Base-by-base conservation (phyloP, 2,113 vertebrate species). In the Microcebus lehilahytsara region DNA sequence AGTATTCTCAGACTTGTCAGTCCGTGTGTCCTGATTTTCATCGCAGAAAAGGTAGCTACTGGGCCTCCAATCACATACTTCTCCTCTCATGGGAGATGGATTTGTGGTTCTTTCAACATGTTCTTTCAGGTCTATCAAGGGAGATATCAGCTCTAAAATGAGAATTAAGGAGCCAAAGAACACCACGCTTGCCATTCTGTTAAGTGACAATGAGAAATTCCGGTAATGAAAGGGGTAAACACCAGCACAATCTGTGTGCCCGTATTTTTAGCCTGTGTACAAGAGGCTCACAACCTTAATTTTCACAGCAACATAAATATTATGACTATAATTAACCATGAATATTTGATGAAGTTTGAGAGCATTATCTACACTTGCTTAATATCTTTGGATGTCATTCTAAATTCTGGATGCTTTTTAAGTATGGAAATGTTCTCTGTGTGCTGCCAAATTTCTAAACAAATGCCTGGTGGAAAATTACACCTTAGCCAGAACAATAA, bases 291-390 rank as follows among this genome's bases (percentile, higher is more conserved):
- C 93, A 97, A 96, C 93, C 93, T 95, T 96, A 96, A 97, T 97
- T 97, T 98, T 97, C 96, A 97, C 80, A 96, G 95, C 89, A 92
- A 97, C 95, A 93, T 98, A 95, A 97, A 97, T 98, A 97, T 96
- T 97, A 92, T 97, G 96, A 95, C 95, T 95, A 81, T 97, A 98
- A 97, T 97, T 97, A 98, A 91, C 95, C 96, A 97, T 98, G 96
- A 97, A 98, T 97, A 96, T 98, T 96, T 97, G 97, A 98, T 98
- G 96, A 97, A 95, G 75, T 97, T 96, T 89, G 89, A 97, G 91
- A 96, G 42, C 89, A 96, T 97, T 97, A 92, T 92, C 86, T 93
- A 91, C 84, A 93, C 49, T 97, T 92, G 95, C 86, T 98, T 96
- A 96, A 95, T 97, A 97, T 97, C 69, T 20, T 71, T 93, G 87